Evolutionary conservation across 2,113 vertebrate species (phyloP).

Genomic region (Sclerurus mexicanus): DNA sequence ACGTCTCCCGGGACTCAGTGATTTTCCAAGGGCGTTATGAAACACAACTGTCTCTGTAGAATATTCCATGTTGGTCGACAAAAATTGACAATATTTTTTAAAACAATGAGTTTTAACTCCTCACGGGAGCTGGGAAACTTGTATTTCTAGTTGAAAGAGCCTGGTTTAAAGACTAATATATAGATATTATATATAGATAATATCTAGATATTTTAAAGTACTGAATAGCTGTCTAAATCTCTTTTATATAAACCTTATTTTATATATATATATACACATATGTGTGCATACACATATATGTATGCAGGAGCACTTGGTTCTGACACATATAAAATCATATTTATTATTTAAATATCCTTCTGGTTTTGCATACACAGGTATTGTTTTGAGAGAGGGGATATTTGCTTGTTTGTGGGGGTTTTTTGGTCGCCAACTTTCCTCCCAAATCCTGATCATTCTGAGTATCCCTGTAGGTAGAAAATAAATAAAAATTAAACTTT

Average conservation of each 20-base stretch:
- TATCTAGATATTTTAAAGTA: too few species aligned
- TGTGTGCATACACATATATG: too few species aligned
- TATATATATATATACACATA: too few species aligned
- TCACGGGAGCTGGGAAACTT: neutral
- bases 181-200: too few species aligned
- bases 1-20: neutral
- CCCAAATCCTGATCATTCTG: neutral
- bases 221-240: too few species aligned
- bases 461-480: neutral
- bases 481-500: neutral
- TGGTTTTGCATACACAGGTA: too few species aligned
- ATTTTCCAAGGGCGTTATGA: neutral
- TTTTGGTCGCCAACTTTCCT: neutral
- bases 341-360: too few species aligned
- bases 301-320: neutral
- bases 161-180: too few species aligned
- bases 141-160: neutral
- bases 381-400: too few species aligned
- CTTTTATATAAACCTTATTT: too few species aligned
- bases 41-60: neutral
- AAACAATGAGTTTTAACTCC: neutral
- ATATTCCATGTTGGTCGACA: rapidly evolving
- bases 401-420: neutral
- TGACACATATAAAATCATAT: neutral
- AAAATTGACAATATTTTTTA: neutral